phyloP scores from a whole-genome alignment of 2,888 invertebrate species.

The Sphaerophoria taeniata region DNA sequence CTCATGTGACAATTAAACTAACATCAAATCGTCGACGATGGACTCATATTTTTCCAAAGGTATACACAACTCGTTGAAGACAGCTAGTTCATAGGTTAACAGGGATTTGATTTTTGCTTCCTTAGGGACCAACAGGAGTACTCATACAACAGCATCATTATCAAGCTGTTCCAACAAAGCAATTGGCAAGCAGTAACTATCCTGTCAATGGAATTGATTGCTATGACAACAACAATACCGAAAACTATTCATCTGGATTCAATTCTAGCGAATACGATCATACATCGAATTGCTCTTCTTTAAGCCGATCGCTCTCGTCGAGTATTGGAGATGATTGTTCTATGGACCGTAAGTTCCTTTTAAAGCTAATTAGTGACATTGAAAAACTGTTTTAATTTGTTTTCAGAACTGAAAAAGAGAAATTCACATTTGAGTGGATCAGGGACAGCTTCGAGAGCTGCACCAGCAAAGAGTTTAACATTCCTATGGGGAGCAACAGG shows the following conservation, averaged over 20 bases:
- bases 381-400: too few species aligned
- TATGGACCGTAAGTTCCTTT: constrained; percentile 77
- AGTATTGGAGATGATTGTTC: constrained; percentile 77
- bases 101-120: not conserved
- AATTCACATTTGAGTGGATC: constrained; percentile 77
- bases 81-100: not conserved
- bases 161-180: constrained; percentile 88
- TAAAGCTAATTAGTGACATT: too few species aligned
- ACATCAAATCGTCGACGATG: constrained; percentile 97
- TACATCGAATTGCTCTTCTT: constrained; percentile 79
- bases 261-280: constrained; percentile 80
- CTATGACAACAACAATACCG: constrained; percentile 77
- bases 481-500: constrained; percentile 97
- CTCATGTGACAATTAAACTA: constrained; percentile 97
- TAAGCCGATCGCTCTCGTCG: constrained; percentile 78
- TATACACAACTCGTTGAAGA: constrained; percentile 36
- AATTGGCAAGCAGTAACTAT: constrained; percentile 64
- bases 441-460: constrained; percentile 75
- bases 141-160: constrained; percentile 97
- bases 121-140: constrained; percentile 92
- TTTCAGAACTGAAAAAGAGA: constrained; percentile 78
- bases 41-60: constrained; percentile 99
- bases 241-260: constrained; percentile 77
- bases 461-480: constrained; percentile 84
- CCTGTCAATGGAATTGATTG: constrained; percentile 75